Evolutionary conservation across 2,888 invertebrate species (phyloP), one percentile per base, ranked within the genome.

Genomic region (Euclidia mi): DNA sequence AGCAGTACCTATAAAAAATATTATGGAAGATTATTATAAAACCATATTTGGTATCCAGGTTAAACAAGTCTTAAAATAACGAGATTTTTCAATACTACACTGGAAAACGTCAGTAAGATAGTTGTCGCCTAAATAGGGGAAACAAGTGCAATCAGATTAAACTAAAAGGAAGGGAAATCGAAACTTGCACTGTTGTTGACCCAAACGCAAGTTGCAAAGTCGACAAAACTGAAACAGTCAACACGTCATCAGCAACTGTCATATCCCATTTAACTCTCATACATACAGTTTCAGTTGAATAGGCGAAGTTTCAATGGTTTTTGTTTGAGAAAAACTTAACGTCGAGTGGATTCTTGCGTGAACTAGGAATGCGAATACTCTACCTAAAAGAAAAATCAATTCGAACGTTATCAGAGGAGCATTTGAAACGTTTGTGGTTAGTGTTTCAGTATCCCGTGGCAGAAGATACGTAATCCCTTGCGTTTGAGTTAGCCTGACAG

Each of bases 301-400:
- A 76, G 78, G 51, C 51, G 57, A 86, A 88, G 85, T 87, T 87
- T 82, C 75, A 82, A 88, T 81, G 75, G 79, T 71, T 79, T 80
- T 84, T 84, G 82, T 87, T 87, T 76, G 72, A 73, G 74, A 81
- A 84, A 87, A 87, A 84, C 79, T 86, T 79, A 72, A 78, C 77
- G 72, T 70, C 60, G 68, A 87, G 82, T 81, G 82, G 84, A 86
- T 83, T 82, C 86, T 85, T 83, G 81, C 80, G 85, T 84, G 74
- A 86, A 79, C 73, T 76, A 79, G 77, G 67, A 85, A 85, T 82
- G 80, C 71, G 82, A 82, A 79, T 80, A 80, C 74, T 82, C 78
- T 12, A 81, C 84, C 78, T 77, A 80, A 74, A 77, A 79, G 76
- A 81, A 85, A 83, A 77, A 82, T 82, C 67, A 65, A 66, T 73